phyloP scores from a whole-genome alignment of 2,888 invertebrate genomes.

The Eupithecia tripunctaria region DNA sequence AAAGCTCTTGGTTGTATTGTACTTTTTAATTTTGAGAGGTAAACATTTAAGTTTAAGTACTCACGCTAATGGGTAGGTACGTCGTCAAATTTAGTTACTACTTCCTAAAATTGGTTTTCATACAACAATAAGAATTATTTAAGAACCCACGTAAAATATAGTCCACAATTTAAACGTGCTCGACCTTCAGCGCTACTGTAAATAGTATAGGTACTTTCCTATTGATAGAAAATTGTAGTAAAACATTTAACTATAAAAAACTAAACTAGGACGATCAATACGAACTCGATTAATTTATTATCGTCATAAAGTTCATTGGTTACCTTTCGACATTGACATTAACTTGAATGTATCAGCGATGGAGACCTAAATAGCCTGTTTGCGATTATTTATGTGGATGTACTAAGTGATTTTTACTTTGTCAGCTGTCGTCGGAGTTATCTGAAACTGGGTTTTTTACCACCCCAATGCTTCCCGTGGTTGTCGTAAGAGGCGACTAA shows the following conservation, averaged over 20 bases:
- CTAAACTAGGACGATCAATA: slow-evolving; percentile 27
- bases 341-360: slow-evolving; percentile 38
- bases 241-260: slow-evolving; percentile 16
- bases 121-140: background rate
- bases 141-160: background rate
- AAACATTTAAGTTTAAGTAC: background rate
- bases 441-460: background rate
- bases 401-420: background rate
- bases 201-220: slow-evolving; percentile 1
- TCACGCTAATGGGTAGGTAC: background rate
- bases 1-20: background rate
- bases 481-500: no score
- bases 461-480: no score
- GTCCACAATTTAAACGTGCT: background rate
- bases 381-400: background rate
- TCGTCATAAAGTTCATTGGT: slow-evolving; percentile 44
- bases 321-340: slow-evolving; percentile 40
- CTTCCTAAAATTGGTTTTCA: background rate
- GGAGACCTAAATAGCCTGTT: slow-evolving; percentile 14
- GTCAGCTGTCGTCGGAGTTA: background rate
- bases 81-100: background rate
- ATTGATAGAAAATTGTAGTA: slow-evolving; percentile 11
- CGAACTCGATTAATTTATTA: slow-evolving; percentile 45
- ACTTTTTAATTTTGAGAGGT: background rate
- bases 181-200: slow-evolving; percentile 9